Conservation (phyloP, 2,888 invertebrate genomes). For the Allacma fusca region DNA sequence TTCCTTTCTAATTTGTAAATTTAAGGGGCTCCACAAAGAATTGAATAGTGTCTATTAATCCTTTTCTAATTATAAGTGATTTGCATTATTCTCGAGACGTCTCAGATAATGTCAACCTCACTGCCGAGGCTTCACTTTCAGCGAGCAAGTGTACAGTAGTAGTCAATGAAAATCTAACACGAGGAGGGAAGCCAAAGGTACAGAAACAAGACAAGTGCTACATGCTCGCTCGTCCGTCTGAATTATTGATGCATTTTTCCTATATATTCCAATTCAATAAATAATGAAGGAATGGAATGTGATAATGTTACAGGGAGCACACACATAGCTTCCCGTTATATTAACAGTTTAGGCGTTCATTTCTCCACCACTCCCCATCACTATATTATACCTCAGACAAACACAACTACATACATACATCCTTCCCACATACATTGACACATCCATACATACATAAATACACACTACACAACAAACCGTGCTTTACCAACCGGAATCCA, state of each 20-base stretch:
- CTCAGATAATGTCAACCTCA: constrained; percentile 1
- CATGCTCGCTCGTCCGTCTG: neutral
- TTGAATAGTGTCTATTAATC: neutral
- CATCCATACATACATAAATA: no score
- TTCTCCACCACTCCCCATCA: neutral
- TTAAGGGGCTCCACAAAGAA: neutral
- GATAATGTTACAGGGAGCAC: neutral
- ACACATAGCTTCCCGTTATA: neutral
- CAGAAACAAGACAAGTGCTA: neutral
- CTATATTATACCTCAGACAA: neutral
- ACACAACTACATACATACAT: no score
- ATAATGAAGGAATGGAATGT: constrained; percentile 12
- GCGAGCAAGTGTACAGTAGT: neutral
- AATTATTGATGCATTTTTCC: neutral
- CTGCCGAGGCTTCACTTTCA: neutral
- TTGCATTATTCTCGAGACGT: neutral
- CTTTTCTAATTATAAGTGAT: neutral
- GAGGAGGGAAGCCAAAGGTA: neutral
- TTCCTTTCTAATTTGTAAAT: neutral
- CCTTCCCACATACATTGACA: no score
- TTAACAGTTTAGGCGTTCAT: constrained; percentile 7
- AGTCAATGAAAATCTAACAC: neutral
- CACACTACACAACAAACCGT: no score
- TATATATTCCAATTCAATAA: neutral
- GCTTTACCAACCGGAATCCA: no score